Conservation (phyloP, 2,113 vertebrate species). For the Hiodon alosoides region DNA sequence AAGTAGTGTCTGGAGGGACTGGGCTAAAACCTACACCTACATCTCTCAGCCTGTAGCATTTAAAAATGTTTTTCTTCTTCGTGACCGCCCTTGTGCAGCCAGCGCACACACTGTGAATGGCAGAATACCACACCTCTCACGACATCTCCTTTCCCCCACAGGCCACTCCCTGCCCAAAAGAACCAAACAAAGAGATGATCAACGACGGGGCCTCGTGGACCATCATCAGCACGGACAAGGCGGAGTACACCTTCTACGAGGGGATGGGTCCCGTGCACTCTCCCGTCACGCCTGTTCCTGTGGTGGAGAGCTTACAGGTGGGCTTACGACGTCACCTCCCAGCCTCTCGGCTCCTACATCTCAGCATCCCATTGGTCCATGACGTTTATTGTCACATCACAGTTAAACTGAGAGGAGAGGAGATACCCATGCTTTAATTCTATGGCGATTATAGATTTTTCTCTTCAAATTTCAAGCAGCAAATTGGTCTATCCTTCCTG, state of each 20-base stretch:
- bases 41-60: no score
- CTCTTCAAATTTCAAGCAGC: not conserved
- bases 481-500: not conserved
- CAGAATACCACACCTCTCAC: not conserved
- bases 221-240: conserved; percentile 99
- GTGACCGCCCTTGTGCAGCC: no score
- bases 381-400: not conserved
- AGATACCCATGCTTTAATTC: no score
- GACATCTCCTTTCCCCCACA: conserved; percentile 34
- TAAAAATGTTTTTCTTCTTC: no score
- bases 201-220: conserved; percentile 99
- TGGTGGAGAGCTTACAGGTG: conserved; percentile 98
- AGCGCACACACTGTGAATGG: no score
- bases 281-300: conserved; percentile 96
- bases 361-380: not conserved
- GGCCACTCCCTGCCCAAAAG: conserved; percentile 99
- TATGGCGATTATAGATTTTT: no score
- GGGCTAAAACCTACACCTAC: no score
- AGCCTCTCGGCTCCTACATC: not conserved
- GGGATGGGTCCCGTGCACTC: conserved; percentile 96
- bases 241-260: conserved; percentile 98
- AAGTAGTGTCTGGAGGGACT: no score
- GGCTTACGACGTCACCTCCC: conserved; percentile 13
- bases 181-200: conserved; percentile 99
- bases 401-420: no score